Base-by-base conservation (phyloP, 2,797 vertebrate species). In the Ambastaia sidthimunki region DNA sequence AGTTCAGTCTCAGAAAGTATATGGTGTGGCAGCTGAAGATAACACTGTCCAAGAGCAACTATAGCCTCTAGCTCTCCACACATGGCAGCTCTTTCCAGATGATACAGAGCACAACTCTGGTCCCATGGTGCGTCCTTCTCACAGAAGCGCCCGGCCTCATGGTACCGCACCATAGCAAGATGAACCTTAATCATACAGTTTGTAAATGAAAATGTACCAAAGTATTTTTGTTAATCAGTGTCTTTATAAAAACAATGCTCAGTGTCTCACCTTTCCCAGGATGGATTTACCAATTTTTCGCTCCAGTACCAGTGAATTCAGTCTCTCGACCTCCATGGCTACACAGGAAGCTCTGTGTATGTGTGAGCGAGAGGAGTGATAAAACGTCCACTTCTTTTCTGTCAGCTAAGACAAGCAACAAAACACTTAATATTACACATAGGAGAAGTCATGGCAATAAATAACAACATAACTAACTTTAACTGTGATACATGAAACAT, bases 11-110 rank as follows among this genome's bases (percentile, higher is more conserved):
- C 95, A 0, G 96, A 88, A 59, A 99, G 94, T 68, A 99, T 95
- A 85, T 98, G 96, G 86, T 99, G 98, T 0, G 97, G 96, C 85
- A 98, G 93, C 92, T 97, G 96, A 16, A 94, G 89, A 66, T 86
- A 96, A 90, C 96, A 96, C 83, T 96, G 96, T 0, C 97, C 97
- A 15, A 99, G 86, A 0, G 93, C 96, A 16, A 97, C 90, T 0
- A 99, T 98, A 89, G 97, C 98, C 86, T 98, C 97, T 89, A 99
- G 93, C 89, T 99, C 98, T 1, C 97, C 98, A 1, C 97, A 97
- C 91, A 95, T 92, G 0, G 96, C 96, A 0, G 98, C 98, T 0
- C 94, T 94, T 87, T 98, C 96, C 91, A 99, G 92, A 86, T 99
- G 98, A 86, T 95, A 96, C 85, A 98, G 80, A 1, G 98, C 98